Evolutionary conservation across 2,888 invertebrate genomes (phyloP).

Genomic region (Drosophila melanosoma): DNA sequence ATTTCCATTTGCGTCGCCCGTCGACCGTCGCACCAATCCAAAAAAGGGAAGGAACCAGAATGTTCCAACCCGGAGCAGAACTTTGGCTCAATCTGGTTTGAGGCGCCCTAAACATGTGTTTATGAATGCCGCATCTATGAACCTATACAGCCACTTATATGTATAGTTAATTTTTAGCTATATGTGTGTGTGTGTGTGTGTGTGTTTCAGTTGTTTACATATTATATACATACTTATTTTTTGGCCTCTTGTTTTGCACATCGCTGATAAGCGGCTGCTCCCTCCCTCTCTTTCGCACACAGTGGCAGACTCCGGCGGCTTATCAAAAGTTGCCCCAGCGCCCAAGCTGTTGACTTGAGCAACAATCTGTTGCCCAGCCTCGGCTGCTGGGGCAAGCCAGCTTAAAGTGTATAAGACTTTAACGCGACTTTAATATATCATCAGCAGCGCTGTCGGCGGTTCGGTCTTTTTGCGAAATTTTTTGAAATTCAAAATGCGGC

Average conservation of each 20-base stretch:
- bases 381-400: slow-evolving; percentile 16
- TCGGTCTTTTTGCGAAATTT: slow-evolving; percentile 47
- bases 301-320: slow-evolving; percentile 34
- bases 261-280: slow-evolving; percentile 59
- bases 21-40: not conserved
- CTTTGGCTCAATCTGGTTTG: slow-evolving; percentile 65
- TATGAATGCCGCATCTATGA: slow-evolving; percentile 46
- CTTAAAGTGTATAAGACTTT: slow-evolving; percentile 68
- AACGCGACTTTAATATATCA: slow-evolving; percentile 75
- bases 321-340: slow-evolving; percentile 73
- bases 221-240: slow-evolving; percentile 71
- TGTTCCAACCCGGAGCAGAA: slow-evolving; percentile 14
- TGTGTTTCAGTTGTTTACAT: slow-evolving; percentile 64
- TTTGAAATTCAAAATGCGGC: slow-evolving; percentile 67
- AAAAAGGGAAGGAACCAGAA: slow-evolving; percentile 4
- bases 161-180: slow-evolving; percentile 14
- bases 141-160: slow-evolving; percentile 23
- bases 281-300: not conserved
- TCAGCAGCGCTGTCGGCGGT: slow-evolving; percentile 29
- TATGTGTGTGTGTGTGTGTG: slow-evolving; percentile 27
- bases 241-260: slow-evolving; percentile 70
- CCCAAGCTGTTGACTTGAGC: slow-evolving; percentile 75
- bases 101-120: slow-evolving; percentile 71
- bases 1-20: slow-evolving; percentile 64
- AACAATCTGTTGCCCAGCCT: slow-evolving; percentile 72